phyloP scores from a whole-genome alignment of 1,140 invertebrate genomes.

The Aleiodes sp. region DNA sequence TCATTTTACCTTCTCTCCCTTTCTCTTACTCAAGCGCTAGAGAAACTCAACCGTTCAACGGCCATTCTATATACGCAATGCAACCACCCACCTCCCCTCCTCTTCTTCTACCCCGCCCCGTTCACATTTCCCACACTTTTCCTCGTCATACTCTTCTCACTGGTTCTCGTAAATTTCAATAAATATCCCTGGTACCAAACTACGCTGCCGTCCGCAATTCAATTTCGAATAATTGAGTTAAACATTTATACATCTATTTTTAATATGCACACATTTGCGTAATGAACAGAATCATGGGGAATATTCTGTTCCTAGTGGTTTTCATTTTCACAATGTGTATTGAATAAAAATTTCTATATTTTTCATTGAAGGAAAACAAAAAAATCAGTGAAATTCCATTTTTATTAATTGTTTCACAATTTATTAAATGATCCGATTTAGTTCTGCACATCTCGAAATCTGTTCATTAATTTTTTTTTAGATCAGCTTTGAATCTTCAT shows the following conservation, averaged over 20 bases:
- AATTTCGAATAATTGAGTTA: slow-evolving; percentile 33
- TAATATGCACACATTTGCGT: slow-evolving; percentile 18
- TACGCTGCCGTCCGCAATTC: slow-evolving; percentile 16
- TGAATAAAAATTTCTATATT: no score
- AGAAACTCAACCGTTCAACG: neutral
- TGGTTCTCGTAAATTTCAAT: slow-evolving; percentile 30
- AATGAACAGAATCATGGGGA: neutral
- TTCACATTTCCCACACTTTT: neutral
- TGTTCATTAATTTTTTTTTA: no score
- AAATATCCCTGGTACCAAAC: slow-evolving; percentile 23
- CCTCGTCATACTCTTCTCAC: neutral
- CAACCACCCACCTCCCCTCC: no score
- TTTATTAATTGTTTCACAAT: no score
- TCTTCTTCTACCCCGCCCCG: no score
- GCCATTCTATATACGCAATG: neutral
- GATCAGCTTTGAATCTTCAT: no score
- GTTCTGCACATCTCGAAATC: no score
- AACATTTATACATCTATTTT: slow-evolving; percentile 27
- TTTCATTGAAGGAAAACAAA: no score
- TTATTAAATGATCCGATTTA: no score
- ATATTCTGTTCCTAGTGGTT: neutral
- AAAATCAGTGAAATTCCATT: no score
- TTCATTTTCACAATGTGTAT: neutral
- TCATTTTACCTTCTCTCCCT: slow-evolving; percentile 21
- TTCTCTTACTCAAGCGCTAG: neutral